Evolutionary conservation across 2,113 vertebrate species (phyloP).

Genomic region (Aptenodytes forsteri): DNA sequence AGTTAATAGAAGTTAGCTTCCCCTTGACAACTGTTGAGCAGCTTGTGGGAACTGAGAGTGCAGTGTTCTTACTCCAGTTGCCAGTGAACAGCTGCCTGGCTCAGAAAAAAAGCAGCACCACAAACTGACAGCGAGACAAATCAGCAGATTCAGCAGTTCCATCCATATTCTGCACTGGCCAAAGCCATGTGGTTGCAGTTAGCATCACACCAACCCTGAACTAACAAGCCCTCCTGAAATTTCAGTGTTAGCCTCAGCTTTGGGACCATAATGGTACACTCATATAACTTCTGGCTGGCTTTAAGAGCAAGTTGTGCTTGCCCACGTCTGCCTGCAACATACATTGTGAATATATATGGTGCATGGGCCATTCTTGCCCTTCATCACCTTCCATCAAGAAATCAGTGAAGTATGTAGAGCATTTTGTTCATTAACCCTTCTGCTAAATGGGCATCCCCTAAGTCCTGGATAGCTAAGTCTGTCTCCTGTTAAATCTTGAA

Average conservation of each 20-base stretch:
- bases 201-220: not conserved
- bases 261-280: too few relatives aligned
- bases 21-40: not conserved
- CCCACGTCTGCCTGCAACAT: not conserved
- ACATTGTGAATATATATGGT: accelerated
- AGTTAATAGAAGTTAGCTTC: not conserved
- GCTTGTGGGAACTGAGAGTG: not conserved
- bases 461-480: not conserved
- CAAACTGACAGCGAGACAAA: not conserved
- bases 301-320: not conserved
- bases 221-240: not conserved
- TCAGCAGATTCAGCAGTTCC: not conserved
- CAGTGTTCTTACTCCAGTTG: not conserved
- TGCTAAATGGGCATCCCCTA: not conserved
- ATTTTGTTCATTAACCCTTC: not conserved
- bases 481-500: not conserved
- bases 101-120: not conserved
- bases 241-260: not conserved
- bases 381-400: not conserved
- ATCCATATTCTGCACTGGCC: not conserved
- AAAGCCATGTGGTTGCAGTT: not conserved
- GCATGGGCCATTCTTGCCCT: not conserved
- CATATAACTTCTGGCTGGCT: not conserved
- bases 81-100: constrained; percentile 1
- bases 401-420: not conserved